phyloP scores from a whole-genome alignment of 2,113 vertebrate species.

The Baryphthengus martii region DNA sequence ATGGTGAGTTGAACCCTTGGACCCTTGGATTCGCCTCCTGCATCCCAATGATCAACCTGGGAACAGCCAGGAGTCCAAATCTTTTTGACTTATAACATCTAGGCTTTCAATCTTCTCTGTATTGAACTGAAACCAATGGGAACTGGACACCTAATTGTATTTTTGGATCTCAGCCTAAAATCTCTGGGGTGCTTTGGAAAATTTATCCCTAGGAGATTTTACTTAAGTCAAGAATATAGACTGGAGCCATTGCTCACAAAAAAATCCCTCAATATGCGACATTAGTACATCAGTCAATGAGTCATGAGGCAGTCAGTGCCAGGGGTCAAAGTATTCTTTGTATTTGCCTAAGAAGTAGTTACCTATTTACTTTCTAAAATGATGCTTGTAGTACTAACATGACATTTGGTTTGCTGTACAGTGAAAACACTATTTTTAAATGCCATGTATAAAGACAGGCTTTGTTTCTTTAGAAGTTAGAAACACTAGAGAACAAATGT shows the following conservation, averaged over 20 bases:
- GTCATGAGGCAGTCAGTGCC: conserved; percentile 7
- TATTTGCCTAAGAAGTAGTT: conserved; percentile 37
- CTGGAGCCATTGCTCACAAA: background rate
- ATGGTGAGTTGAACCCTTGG: background rate
- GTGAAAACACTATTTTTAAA: background rate
- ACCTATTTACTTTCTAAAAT: conserved; percentile 49
- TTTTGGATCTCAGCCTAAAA: conserved; percentile 37
- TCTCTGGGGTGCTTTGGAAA: background rate
- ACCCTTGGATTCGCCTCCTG: background rate
- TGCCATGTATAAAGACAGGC: background rate
- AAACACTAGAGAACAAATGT: background rate
- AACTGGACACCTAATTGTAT: background rate
- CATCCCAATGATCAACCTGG: background rate
- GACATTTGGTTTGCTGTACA: conserved; percentile 10
- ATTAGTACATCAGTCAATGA: conserved; percentile 30
- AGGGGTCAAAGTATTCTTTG: conserved; percentile 48
- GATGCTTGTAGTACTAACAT: background rate
- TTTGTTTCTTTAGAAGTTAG: background rate
- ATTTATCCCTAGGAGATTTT: conserved; percentile 12
- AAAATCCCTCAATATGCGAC: background rate
- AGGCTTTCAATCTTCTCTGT: background rate
- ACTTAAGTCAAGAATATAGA: background rate
- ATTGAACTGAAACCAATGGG: background rate
- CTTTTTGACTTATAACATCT: background rate
- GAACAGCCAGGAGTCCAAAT: background rate